Evolutionary conservation across 1,140 invertebrate species (phyloP), one percentile per base, ranked within the genome.

Genomic region (Ostrea denselamellosa): DNA sequence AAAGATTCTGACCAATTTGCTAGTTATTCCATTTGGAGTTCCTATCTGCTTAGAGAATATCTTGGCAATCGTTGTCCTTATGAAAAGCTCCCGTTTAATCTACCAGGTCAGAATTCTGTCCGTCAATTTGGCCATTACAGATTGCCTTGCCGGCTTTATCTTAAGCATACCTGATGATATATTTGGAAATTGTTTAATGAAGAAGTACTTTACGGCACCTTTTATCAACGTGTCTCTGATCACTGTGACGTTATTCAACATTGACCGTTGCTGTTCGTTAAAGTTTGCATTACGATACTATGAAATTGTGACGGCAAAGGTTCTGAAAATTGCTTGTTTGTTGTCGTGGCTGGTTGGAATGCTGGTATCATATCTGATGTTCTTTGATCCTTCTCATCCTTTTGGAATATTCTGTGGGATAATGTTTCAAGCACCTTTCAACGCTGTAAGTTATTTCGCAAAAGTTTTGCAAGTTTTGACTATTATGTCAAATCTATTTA

Each of bases 271-370:
- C 25, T 77, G 25, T 77, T 77, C 68, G 0, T 17, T 77, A 12
- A 77, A 25, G 28, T 77, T 77, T 77, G 68, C 68, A 12, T 25
- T 77, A 9, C 22, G 68, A 77, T 77, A 77, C 14, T 77, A 77
- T 34, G 68, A 77, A 28, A 28, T 77, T 12, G 68, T 77, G 8
- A 77, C 68, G 2, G 25, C 68, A 12, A 34, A 28, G 28, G 25
- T 77, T 25, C 28, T 77, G 25, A 77, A 77, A 10, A 77, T 77
- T 2, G 68, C 25, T 9, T 77, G 68, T 10, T 28, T 77, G 8
- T 25, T 25, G 9, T 77, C 68, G 28, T 77, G 68, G 68, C 4
- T 77, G 25, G 25, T 34, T 28, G 68, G 68, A 7, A 28, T 77
- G 14, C 4, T 77, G 22, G 28, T 77, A 34, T 77, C 68, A 2